Evolutionary conservation across 1,140 invertebrate genomes (phyloP), one percentile per base, ranked within the genome.

Genomic region (Lasioglossum baleicum): DNA sequence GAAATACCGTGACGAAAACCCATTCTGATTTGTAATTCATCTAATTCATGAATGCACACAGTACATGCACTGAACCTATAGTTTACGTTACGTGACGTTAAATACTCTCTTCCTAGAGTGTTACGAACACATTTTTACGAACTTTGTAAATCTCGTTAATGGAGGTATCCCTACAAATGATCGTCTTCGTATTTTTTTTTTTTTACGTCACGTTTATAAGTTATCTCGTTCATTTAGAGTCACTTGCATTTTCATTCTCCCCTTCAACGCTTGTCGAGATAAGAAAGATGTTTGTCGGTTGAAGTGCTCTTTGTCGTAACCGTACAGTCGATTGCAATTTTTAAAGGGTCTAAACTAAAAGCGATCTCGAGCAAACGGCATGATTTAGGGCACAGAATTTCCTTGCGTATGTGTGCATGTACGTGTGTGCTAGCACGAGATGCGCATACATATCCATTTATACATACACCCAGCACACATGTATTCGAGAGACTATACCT

Each of bases 301-400:
- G 44, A 48, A 48, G 44, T 13, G 11, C 13, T 13, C 13, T 48
- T 48, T 61, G 17, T 61, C 8, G 13, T 3, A 61, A 26, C 22
- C 10, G 8, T 11, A 26, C 60, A 31, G 17, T 40, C 7, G 15
- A 17, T 10, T 8, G 31, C 11, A 13, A 17, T 51, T 48, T 73
- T n/a, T 48, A 63, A 69, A 58, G 69, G 44, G 75, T 64, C 20
- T 83, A 83, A 81, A 78, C 20, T 83, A 83, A 81, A 78, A 77
- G 77, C 84, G 75, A 72, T 81, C 81, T 89, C 84, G 83, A 85
- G 83, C 75, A 82, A 75, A 73, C 40, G 66, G 63, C 70, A 79
- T 83, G 82, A 90, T 89, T 89, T 87, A 89, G 85, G 88, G 63
- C 85, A 72, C 70, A 79, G 81, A 75, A 83, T 81, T 82, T 87